Percentiles rank a stretch among this genome's conserved stretches.
Conservation (phyloP, 1,140 invertebrate genomes). For the Sitodiplosis mosellana region DNA sequence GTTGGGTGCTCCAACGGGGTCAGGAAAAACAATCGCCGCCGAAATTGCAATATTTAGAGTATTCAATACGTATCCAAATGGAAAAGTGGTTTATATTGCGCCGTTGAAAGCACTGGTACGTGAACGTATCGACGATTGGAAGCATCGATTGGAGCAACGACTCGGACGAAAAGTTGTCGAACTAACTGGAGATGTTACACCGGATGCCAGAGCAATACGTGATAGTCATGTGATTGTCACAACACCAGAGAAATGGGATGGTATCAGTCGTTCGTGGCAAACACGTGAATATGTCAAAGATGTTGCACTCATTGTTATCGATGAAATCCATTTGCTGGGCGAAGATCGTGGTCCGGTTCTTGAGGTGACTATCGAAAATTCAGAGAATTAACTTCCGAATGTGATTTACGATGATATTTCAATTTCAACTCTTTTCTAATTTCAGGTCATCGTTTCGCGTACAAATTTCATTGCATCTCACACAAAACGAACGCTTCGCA, state of each 20-base stretch:
- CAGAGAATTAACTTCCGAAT: too few relatives aligned
- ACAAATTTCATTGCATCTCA: slow-evolving; percentile 86
- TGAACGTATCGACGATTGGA: slow-evolving; percentile 95
- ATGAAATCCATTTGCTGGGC: slow-evolving; percentile 95
- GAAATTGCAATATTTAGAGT: slow-evolving; percentile 94
- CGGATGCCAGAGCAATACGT: slow-evolving; percentile 72
- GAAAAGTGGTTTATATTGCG: slow-evolving; percentile 96
- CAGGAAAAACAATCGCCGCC: slow-evolving; percentile 96
- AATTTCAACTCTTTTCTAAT: too few relatives aligned
- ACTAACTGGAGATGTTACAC: slow-evolving; percentile 90
- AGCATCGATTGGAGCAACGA: slow-evolving; percentile 59
- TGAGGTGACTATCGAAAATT: slow-evolving; percentile 42
- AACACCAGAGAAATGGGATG: slow-evolving; percentile 99
- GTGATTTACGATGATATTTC: too few relatives aligned
- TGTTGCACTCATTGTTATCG: slow-evolving; percentile 89
- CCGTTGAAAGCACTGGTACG: slow-evolving; percentile 94
- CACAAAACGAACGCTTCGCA: slow-evolving; percentile 55
- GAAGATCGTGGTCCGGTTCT: slow-evolving; percentile 71
- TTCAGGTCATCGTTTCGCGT: slow-evolving; percentile 43
- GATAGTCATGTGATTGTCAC: slow-evolving; percentile 87
- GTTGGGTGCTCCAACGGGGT: slow-evolving; percentile 93
- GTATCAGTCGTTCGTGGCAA: slow-evolving; percentile 93
- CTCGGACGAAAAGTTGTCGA: slow-evolving; percentile 82
- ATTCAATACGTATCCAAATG: slow-evolving; percentile 62
- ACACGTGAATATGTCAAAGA: slow-evolving; percentile 85